phyloP scores from a whole-genome alignment of 2,797 vertebrate species.

The Geotrypetes seraphini region DNA sequence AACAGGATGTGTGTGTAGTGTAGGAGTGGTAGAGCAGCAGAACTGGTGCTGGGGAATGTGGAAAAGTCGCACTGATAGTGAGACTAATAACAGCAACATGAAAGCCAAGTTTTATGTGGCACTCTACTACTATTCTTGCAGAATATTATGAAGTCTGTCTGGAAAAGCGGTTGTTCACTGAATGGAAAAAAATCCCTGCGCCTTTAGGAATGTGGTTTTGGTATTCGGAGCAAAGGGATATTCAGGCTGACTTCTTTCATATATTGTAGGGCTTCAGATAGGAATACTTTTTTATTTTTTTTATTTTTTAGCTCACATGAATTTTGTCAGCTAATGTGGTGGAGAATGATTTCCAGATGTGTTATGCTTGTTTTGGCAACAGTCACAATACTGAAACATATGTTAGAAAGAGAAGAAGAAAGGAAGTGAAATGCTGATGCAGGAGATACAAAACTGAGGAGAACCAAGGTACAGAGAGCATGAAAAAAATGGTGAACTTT shows the following conservation, averaged over 20 bases:
- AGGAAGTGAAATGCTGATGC: slow-evolving; percentile 33
- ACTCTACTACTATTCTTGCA: too few species aligned
- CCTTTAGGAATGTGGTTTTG: background rate
- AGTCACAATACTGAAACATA: slow-evolving; percentile 48
- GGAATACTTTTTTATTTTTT: too few species aligned
- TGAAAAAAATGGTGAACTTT: too few species aligned
- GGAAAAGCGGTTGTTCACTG: too few species aligned
- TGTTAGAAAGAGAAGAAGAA: slow-evolving; percentile 33
- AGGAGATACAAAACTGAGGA: slow-evolving; percentile 5
- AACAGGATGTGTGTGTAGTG: too few species aligned
- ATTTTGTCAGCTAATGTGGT: slow-evolving; percentile 24
- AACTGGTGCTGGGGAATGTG: too few species aligned
- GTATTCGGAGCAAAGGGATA: slow-evolving; percentile 8
- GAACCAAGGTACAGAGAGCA: slow-evolving; percentile 21
- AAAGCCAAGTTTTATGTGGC: too few species aligned
- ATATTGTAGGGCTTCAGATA: slow-evolving; percentile 4
- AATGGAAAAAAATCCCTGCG: slow-evolving; percentile 3
- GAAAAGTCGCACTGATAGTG: too few species aligned
- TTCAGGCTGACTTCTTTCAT: slow-evolving; percentile 8
- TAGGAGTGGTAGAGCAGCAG: too few species aligned
- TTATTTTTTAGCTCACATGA: slow-evolving; percentile 22
- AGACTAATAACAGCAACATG: too few species aligned
- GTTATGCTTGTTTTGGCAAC: slow-evolving; percentile 64
- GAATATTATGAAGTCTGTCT: too few species aligned
- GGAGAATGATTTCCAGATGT: slow-evolving; percentile 80